phyloP scores from a whole-genome alignment of 2,888 invertebrate genomes.

The Adelognathus sp. region DNA sequence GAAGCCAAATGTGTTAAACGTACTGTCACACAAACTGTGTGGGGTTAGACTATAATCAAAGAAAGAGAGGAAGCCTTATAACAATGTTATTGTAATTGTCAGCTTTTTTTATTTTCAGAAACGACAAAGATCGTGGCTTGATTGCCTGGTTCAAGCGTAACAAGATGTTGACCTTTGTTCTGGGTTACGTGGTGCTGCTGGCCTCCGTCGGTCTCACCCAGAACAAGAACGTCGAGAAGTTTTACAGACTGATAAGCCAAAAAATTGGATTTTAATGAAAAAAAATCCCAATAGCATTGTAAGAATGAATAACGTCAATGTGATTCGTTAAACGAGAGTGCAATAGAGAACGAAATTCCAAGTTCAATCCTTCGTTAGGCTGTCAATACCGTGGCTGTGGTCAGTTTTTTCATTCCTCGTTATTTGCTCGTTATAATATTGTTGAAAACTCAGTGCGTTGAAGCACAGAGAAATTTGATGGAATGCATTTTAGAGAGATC shows the following conservation, averaged over 20 bases:
- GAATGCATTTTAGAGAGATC: no score
- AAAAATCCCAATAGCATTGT: not conserved
- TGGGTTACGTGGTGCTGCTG: slow-evolving; percentile 85
- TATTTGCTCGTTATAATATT: slow-evolving; percentile 9
- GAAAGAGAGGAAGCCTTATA: no score
- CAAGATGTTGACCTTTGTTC: slow-evolving; percentile 85
- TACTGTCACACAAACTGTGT: no score
- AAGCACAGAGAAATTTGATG: no score
- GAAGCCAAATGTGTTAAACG: no score
- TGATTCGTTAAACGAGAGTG: not conserved
- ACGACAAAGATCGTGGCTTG: slow-evolving; percentile 68
- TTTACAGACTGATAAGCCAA: slow-evolving; percentile 82
- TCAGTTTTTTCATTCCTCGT: slow-evolving; percentile 3
- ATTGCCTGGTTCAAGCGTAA: slow-evolving; percentile 84
- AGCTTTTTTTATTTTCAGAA: slow-evolving; percentile 67
- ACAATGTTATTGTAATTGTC: no score
- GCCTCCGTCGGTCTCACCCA: slow-evolving; percentile 86
- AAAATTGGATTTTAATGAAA: slow-evolving; percentile 75
- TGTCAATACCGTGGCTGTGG: slow-evolving; percentile 5
- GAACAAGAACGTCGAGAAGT: slow-evolving; percentile 85
- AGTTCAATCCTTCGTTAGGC: slow-evolving; percentile 1
- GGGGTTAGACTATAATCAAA: no score
- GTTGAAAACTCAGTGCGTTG: not conserved
- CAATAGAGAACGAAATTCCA: slow-evolving; percentile 19
- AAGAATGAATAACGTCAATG: not conserved